A percentile compares a stretch with the other conserved stretches of the same genome.
phyloP scores from a whole-genome alignment of 2,888 invertebrate species.

The Serrognathus titanus region DNA sequence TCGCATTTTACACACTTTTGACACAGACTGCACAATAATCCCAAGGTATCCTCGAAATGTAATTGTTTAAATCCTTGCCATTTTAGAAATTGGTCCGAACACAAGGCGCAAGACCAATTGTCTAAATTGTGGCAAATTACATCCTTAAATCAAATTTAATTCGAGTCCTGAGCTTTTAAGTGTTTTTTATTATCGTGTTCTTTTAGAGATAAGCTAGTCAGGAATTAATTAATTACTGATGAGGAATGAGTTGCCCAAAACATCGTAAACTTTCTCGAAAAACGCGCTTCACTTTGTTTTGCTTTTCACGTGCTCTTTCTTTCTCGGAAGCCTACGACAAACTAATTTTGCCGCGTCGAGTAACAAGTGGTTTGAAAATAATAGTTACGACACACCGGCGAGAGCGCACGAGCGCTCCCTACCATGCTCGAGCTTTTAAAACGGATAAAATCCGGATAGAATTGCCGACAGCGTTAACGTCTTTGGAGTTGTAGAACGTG shows the following conservation, averaged over 20 bases:
- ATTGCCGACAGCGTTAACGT: conserved; percentile 16
- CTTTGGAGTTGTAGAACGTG: not conserved
- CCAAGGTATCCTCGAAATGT: not conserved
- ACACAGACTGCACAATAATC: conserved; percentile 4
- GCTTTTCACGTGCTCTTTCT: not conserved
- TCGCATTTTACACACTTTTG: conserved; percentile 4
- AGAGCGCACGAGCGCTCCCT: conserved; percentile 17
- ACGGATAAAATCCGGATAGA: conserved; percentile 15
- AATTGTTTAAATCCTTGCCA: conserved; percentile 9
- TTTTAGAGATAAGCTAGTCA: too few relatives aligned
- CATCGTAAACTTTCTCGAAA: not conserved
- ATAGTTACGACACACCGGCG: conserved; percentile 17
- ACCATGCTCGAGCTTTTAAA: conserved; percentile 1
- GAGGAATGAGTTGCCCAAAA: too few relatives aligned
- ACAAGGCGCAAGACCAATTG: conserved; percentile 8
- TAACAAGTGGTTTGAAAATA: conserved; percentile 21
- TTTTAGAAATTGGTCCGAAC: conserved; percentile 4
- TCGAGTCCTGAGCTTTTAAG: not conserved
- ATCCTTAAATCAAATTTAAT: conserved; percentile 9
- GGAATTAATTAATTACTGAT: too few relatives aligned
- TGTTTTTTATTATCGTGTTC: not conserved
- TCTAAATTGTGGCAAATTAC: conserved; percentile 11
- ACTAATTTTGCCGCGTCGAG: conserved; percentile 20
- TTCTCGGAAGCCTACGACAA: conserved; percentile 5
- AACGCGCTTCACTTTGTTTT: not conserved